Conservation (phyloP, 2,797 vertebrate species). For the Neoniphon sammara region DNA sequence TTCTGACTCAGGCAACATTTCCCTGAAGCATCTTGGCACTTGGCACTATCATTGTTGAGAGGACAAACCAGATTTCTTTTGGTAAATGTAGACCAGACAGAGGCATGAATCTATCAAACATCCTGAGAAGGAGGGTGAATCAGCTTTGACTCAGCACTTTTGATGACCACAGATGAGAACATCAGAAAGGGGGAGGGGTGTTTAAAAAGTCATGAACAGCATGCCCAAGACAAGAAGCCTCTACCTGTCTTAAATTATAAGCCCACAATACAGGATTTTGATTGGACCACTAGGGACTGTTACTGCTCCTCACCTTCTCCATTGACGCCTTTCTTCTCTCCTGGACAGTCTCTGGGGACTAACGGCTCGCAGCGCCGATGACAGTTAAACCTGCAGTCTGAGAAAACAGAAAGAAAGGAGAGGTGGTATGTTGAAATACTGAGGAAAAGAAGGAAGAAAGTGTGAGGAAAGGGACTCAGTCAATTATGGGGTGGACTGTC, state of each 20-base stretch:
- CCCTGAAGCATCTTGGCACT: neutral
- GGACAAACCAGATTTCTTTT: slow-evolving; percentile 7
- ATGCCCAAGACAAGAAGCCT: no score
- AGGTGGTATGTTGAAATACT: neutral
- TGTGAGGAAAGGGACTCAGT: neutral
- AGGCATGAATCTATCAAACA: neutral
- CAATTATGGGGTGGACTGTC: no score
- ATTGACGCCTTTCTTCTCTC: slow-evolving; percentile 70
- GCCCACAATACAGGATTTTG: neutral
- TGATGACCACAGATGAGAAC: neutral
- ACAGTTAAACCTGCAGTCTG: slow-evolving; percentile 86
- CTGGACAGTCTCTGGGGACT: slow-evolving; percentile 80
- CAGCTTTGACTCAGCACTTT: slow-evolving; percentile 30
- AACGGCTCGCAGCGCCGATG: slow-evolving; percentile 79
- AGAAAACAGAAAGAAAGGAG: neutral
- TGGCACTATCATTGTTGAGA: neutral
- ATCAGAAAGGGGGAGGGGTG: neutral
- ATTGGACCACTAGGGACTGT: no score
- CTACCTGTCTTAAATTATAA: no score
- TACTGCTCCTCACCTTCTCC: slow-evolving; percentile 72
- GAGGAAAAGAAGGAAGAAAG: neutral
- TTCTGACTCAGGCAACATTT: no score
- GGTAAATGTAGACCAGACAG: neutral
- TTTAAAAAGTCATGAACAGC: neutral
- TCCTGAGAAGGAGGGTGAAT: slow-evolving; percentile 23